Evolutionary conservation across 2,797 vertebrate species (phyloP).

Genomic region (Phoeniculus purpureus): DNA sequence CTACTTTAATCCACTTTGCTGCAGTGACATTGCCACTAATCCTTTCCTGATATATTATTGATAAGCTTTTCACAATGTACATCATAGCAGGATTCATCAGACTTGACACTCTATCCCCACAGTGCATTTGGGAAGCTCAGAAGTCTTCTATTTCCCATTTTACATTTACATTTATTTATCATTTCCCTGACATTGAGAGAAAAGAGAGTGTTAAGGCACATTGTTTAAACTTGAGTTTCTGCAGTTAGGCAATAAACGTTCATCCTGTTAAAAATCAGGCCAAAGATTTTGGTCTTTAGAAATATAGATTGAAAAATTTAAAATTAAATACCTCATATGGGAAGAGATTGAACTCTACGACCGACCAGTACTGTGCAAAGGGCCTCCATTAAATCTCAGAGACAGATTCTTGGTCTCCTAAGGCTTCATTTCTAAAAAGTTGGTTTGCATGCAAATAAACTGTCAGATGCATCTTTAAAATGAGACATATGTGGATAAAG

Average conservation of each 20-base stretch:
- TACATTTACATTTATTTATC: conserved; percentile 37
- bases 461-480: neutral
- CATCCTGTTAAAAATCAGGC: conserved; percentile 1
- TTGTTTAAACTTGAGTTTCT: conserved; percentile 22
- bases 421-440: neutral
- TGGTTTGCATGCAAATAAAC: neutral
- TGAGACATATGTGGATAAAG: neutral
- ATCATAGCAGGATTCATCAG: conserved; percentile 49
- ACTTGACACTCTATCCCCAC: conserved; percentile 48
- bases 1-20: conserved; percentile 45
- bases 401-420: neutral
- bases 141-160: conserved; percentile 36
- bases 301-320: neutral
- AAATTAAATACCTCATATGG: neutral
- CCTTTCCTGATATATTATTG: conserved; percentile 58
- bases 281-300: conserved; percentile 17
- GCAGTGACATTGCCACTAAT: conserved; percentile 35
- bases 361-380: neutral
- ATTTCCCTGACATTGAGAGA: conserved; percentile 30
- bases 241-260: neutral
- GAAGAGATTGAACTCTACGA: neutral
- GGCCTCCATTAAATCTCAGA: neutral
- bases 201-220: neutral
- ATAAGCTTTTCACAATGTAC: conserved; percentile 47
- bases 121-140: conserved; percentile 21